Conservation (phyloP, 2,113 vertebrate species). For the Petroica traversi region DNA sequence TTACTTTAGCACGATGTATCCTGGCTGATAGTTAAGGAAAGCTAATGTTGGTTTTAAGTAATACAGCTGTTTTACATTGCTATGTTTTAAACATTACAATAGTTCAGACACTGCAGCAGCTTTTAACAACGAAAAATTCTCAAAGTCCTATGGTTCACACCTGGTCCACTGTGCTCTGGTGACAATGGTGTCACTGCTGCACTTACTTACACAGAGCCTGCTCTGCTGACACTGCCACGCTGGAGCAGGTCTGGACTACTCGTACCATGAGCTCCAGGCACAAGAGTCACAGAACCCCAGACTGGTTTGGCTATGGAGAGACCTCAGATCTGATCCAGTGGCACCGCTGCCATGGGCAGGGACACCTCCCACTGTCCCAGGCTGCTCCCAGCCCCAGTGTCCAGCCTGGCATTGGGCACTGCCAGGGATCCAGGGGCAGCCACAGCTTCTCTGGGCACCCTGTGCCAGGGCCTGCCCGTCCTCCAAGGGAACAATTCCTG, state of each 20-base stretch:
- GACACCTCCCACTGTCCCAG: rapidly evolving
- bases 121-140: not conserved
- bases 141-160: rapidly evolving
- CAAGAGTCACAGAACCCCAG: not conserved
- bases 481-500: not conserved
- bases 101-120: not conserved
- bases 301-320: rapidly evolving
- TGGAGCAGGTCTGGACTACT: rapidly evolving
- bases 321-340: not conserved
- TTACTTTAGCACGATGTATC: not conserved
- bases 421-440: not conserved
- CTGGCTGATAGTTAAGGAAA: not conserved
- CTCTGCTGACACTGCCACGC: too few relatives aligned
- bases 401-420: not conserved
- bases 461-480: not conserved
- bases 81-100: not conserved
- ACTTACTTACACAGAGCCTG: rapidly evolving
- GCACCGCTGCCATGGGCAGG: not conserved
- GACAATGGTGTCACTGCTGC: rapidly evolving
- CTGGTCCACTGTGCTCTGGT: rapidly evolving
- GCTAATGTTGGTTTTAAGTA: not conserved
- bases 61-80: rapidly evolving
- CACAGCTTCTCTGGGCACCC: not conserved
- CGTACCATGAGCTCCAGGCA: not conserved
- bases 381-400: too few relatives aligned